These are phyloP conservation scores for Onthophagus sagittarius DNA, from an alignment of 2,888 invertebrate species.

Conservation along the genomic window DNA sequence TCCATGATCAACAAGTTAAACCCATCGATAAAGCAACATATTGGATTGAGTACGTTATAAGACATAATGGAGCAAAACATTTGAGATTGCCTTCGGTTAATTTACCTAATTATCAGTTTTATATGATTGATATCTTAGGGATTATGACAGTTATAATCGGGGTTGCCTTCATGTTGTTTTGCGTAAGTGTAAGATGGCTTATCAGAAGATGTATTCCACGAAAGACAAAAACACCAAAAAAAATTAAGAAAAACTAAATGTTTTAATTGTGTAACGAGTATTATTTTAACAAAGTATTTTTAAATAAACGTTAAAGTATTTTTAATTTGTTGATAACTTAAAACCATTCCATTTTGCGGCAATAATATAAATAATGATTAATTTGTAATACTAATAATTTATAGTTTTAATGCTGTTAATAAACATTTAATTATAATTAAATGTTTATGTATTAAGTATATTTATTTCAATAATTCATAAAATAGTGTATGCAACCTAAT, in stretches of 20 bases:
- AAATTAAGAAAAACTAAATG: background rate
- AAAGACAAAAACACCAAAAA: background rate
- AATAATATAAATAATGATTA: too few relatives aligned
- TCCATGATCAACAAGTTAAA: constrained; percentile 36
- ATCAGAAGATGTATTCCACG: background rate
- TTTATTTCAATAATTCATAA: too few relatives aligned
- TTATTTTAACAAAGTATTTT: too few relatives aligned
- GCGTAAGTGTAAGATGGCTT: background rate
- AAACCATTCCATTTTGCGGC: too few relatives aligned
- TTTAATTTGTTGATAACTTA: too few relatives aligned
- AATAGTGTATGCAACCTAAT: too few relatives aligned
- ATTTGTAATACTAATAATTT: too few relatives aligned
- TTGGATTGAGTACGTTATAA: constrained; percentile 40
- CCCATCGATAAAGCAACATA: constrained; percentile 37
- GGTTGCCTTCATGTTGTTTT: background rate
- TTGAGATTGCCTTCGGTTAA: constrained; percentile 34
- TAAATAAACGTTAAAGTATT: too few relatives aligned
- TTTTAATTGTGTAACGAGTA: background rate
- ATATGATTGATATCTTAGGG: constrained; percentile 34
- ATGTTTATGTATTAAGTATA: too few relatives aligned
- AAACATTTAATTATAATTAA: too few relatives aligned
- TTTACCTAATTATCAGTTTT: constrained; percentile 36
- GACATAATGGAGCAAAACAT: constrained; percentile 38
- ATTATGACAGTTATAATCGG: constrained; percentile 11
- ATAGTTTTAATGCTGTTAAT: too few relatives aligned